Evolutionary conservation across 2,888 invertebrate genomes (phyloP).

Genomic region (Cephus pygmeus): DNA sequence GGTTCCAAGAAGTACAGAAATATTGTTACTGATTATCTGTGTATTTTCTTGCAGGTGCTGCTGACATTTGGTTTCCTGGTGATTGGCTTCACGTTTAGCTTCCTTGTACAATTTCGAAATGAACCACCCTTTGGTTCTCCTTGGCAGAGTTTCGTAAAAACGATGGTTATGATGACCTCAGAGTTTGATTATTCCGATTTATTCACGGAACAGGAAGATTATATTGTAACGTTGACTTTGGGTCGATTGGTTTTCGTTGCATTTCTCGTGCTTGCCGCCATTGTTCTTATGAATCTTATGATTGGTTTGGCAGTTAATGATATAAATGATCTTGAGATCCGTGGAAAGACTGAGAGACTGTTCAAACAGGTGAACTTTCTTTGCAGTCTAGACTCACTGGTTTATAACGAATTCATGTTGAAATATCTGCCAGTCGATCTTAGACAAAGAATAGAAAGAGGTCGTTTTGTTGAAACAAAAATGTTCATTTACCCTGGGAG

Average conservation of each 20-base stretch:
- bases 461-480: conserved; percentile 61
- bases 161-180: conserved; percentile 73
- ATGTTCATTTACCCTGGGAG: conserved; percentile 66
- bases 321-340: conserved; percentile 70
- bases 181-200: conserved; percentile 70
- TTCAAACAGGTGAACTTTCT: conserved; percentile 71
- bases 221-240: conserved; percentile 65
- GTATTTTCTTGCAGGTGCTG: conserved; percentile 66
- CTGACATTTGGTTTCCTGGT: conserved; percentile 67
- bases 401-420: conserved; percentile 66
- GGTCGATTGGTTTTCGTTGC: conserved; percentile 69
- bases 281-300: conserved; percentile 72
- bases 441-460: conserved; percentile 62
- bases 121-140: conserved; percentile 69
- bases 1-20: too few relatives aligned
- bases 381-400: conserved; percentile 68
- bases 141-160: conserved; percentile 70
- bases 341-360: conserved; percentile 70
- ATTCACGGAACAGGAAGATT: conserved; percentile 62
- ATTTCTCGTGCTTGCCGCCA: conserved; percentile 70
- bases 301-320: conserved; percentile 73
- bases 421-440: conserved; percentile 62
- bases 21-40: too few relatives aligned
- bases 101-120: conserved; percentile 70
- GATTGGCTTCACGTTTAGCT: conserved; percentile 70